Percentiles rank a stretch among this genome's conserved stretches.
Evolutionary conservation across 2,113 vertebrate species (phyloP).

Genomic region (Andinoacara biseriatus): DNA sequence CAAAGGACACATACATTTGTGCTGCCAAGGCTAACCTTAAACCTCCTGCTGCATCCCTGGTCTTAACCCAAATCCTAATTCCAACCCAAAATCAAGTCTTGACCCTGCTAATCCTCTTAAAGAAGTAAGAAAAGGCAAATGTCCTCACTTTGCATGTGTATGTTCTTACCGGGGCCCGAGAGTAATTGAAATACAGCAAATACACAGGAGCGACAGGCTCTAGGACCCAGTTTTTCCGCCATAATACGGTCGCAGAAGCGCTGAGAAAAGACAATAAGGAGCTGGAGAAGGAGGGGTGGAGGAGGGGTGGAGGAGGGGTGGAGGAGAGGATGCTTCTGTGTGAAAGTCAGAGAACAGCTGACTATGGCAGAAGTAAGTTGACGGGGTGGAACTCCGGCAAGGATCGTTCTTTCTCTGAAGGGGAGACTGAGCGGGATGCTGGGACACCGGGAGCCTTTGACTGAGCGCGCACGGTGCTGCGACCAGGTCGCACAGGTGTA

Average conservation of each 20-base stretch:
- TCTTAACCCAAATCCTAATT: conserved; percentile 60
- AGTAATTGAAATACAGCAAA: conserved; percentile 37
- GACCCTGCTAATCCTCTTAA: conserved; percentile 65
- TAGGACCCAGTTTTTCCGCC: conserved; percentile 67
- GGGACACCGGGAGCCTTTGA: conserved; percentile 11
- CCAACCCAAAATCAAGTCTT: conserved; percentile 51
- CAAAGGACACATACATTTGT: conserved; percentile 18
- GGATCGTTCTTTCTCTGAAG: conserved; percentile 2
- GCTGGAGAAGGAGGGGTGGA: background rate
- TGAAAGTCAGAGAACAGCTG: conserved; percentile 61
- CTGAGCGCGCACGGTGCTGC: background rate
- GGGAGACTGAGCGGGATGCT: background rate
- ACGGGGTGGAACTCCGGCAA: conserved; percentile 11
- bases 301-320: conserved; percentile 15
- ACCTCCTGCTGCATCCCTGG: conserved; percentile 12
- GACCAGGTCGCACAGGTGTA: conserved; percentile 28
- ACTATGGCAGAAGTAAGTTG: conserved; percentile 60
- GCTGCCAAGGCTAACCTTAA: conserved; percentile 31
- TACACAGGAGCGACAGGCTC: conserved; percentile 16
- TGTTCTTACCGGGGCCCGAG: conserved; percentile 3
- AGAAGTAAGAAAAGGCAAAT: conserved; percentile 69
- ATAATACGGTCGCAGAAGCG: conserved; percentile 29
- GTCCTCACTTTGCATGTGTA: conserved; percentile 30
- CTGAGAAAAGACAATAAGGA: conserved; percentile 16
- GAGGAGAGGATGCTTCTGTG: conserved; percentile 1